Evolutionary conservation across 2,888 invertebrate species (phyloP), one percentile per base, ranked within the genome.

Genomic region (Agrilus cyanescens): DNA sequence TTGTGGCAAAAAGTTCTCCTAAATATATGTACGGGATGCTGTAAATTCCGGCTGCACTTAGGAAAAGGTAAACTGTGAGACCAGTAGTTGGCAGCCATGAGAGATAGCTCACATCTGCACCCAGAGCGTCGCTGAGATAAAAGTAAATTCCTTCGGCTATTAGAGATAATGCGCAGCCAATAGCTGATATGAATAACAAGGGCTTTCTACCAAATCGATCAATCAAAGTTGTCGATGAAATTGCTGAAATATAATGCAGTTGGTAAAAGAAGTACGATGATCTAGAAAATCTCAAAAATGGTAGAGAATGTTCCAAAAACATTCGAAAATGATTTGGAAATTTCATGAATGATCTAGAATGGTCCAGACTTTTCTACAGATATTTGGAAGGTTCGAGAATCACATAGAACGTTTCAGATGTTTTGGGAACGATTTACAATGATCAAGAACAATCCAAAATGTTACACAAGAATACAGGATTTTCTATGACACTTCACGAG

Each of bases 1-100:
- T 78, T 0, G 75, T 74, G 0, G 79, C 75, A 51, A 79, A 80
- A 4, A 79, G 52, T 56, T 80, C 80, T 0, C 77, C 76, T 52
- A 78, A 72, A 65, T 79, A 68, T 48, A 78, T 72, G 47, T 78
- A 77, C 0, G 78, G 72, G 20, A 79, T 53, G 14, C 75, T 78
- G 1, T 75, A 76, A 20, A 79, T 62, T 0, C 80, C 80, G 4
- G 74, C 58, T 0, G 76, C 72, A 39, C 76, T 75, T n/a, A 75
- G 59, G 4, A 78, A 57, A 40, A 76, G 74, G 53, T 77, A 79
- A 8, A 72, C 61, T 36, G 77, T 57, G 1, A 78, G 66, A 1
- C 75, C 76, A 1, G 69, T 54, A 25, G 78, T 60, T 15, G 77
- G 74, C 37, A 79, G 51, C 58, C 71, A 69, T 0, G 73, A 69